phyloP scores from a whole-genome alignment of 2,797 vertebrate genomes.

The Scarus forsteni region DNA sequence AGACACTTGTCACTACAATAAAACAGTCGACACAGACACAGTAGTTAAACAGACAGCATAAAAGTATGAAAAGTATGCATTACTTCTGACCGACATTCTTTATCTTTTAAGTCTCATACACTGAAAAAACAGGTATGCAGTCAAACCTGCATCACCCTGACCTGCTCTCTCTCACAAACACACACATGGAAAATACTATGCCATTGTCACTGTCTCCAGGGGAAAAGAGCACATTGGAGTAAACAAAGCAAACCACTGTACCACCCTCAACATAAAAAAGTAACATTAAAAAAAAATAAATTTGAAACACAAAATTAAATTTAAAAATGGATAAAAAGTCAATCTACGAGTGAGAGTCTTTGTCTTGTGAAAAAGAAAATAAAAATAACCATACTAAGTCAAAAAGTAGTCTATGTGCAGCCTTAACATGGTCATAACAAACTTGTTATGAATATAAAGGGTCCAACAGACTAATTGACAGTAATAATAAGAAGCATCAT shows the following conservation, averaged over 20 bases:
- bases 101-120: background rate
- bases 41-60: background rate
- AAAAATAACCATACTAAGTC: too few relatives aligned
- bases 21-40: background rate
- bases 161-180: background rate
- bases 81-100: background rate
- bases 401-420: too few relatives aligned
- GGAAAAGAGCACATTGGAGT: conserved; percentile 4
- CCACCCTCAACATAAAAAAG: too few relatives aligned
- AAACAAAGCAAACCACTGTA: conserved; percentile 3
- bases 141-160: conserved; percentile 28
- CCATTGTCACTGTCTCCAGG: conserved; percentile 8
- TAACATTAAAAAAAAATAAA: too few relatives aligned
- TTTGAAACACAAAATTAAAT: too few relatives aligned
- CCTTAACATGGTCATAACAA: background rate
- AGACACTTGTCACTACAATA: background rate
- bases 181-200: background rate
- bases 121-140: conserved; percentile 24
- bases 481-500: background rate
- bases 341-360: too few relatives aligned
- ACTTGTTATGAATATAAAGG: accelerated
- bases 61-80: background rate
- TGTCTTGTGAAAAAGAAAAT: background rate
- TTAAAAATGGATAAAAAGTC: too few relatives aligned
- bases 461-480: background rate